Percentiles rank a stretch among this genome's conserved stretches.
Conservation (phyloP, 1,140 invertebrate genomes). For the Gerris buenoi region DNA sequence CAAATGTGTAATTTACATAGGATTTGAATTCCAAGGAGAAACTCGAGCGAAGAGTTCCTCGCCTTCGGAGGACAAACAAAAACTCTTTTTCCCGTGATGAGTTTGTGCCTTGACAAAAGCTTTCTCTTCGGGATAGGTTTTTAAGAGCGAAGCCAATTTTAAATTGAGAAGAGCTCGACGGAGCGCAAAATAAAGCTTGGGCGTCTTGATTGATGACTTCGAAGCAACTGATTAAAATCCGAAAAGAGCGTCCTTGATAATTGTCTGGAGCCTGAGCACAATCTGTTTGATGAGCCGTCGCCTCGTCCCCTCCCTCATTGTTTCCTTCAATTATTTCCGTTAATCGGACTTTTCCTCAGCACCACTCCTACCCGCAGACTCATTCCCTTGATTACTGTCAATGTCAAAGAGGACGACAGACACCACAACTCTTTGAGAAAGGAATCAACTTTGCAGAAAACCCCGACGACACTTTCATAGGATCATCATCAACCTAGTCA, state of each 20-base stretch:
- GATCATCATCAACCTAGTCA: too few relatives aligned
- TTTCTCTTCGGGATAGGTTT: too few relatives aligned
- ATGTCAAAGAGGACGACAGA: not conserved
- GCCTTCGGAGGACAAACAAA: too few relatives aligned
- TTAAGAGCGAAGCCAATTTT: not conserved
- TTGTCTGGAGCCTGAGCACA: not conserved
- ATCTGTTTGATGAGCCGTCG: not conserved
- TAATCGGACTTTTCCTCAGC: not conserved
- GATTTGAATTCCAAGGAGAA: too few relatives aligned
- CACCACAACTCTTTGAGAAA: not conserved
- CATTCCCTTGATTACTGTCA: not conserved
- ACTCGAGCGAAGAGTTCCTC: too few relatives aligned
- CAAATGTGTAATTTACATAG: too few relatives aligned
- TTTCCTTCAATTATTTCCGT: not conserved
- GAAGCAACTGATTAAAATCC: not conserved
- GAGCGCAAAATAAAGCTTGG: not conserved
- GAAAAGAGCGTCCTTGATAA: not conserved
- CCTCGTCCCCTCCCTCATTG: not conserved
- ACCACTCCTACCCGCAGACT: too few relatives aligned
- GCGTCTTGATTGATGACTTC: not conserved
- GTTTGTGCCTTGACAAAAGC: too few relatives aligned
- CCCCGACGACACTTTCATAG: too few relatives aligned
- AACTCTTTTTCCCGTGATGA: too few relatives aligned
- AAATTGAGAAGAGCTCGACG: not conserved
- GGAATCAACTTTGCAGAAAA: not conserved